These are phyloP conservation scores for Lerema accius DNA, from an alignment of 1,140 invertebrate genomes.

Conservation along the genomic window DNA sequence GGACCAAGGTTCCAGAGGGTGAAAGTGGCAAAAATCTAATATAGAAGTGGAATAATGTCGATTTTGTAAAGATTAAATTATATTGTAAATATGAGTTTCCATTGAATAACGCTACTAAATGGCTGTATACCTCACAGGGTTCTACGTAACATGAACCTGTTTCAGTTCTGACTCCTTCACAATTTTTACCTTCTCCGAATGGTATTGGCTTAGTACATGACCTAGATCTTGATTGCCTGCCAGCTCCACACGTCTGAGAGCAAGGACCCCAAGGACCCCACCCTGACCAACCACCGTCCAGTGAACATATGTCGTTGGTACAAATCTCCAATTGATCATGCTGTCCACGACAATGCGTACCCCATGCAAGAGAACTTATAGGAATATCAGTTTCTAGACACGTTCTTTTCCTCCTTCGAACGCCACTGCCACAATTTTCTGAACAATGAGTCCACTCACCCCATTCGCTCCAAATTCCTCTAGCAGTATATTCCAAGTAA, in stretches of 20 bases:
- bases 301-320: conserved; percentile 50
- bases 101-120: conserved; percentile 61
- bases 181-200: conserved; percentile 51
- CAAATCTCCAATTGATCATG: conserved; percentile 67
- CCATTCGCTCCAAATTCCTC: conserved; percentile 65
- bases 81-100: conserved; percentile 66
- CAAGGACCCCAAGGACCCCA: conserved; percentile 73
- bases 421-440: conserved; percentile 63
- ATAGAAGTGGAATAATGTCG: conserved; percentile 67
- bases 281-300: conserved; percentile 71
- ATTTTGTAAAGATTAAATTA: conserved; percentile 58
- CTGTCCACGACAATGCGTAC: conserved; percentile 68
- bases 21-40: conserved; percentile 68
- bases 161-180: conserved; percentile 61
- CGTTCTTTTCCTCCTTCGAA: conserved; percentile 55
- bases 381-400: conserved; percentile 56
- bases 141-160: conserved; percentile 60
- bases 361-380: conserved; percentile 51
- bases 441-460: conserved; percentile 64
- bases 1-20: conserved; percentile 62
- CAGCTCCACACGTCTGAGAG: conserved; percentile 67
- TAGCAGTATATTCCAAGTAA: conserved; percentile 34
- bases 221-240: conserved; percentile 56
- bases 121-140: conserved; percentile 63
- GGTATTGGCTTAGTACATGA: conserved; percentile 70